Evolutionary conservation across 2,888 invertebrate genomes (phyloP), one percentile per base, ranked within the genome.

Genomic region (Marasmarcha lunaedactyla): DNA sequence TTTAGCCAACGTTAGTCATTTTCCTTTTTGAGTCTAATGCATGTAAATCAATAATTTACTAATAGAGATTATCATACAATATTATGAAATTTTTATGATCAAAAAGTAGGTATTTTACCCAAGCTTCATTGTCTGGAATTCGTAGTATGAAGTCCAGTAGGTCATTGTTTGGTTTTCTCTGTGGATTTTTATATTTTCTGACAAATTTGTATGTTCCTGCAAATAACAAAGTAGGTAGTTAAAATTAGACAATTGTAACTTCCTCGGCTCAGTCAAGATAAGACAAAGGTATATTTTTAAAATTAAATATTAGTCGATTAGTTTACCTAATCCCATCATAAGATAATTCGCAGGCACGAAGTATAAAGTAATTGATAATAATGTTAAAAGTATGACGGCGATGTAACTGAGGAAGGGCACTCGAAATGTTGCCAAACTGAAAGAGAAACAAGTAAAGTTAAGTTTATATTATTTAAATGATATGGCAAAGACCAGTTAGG

Each of bases 111-210:
- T 20, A 20, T 20, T 41, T 63, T 67, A 83, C 81, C 71, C 74
- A 57, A 50, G 63, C 59, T 49, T 64, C 68, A 44, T 72, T 68
- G 42, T 81, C 78, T 1, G 81, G 81, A 49, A 81, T 54, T 46
- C 74, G 64, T 14, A 77, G 71, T 37, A 83, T 49, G 43, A 77
- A 83, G 43, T 83, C 79, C 37, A 77, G 50, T 42, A 83, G 44
- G 51, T 79, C 81, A 44, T 81, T 79, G 43, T 83, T 81, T 36
- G 59, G 53, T 36, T 57, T 54, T 53, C 77, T 63, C 11, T 60
- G 53, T 38, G 81, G 77, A 45, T 78, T 58, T 27, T 76, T 45
- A 40, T 60, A 65, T 51, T 77, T 81, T 47, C 81, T 68, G 26
- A 52, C 54, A 46, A 68, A 83, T 54, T 81, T 83, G 46, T 69